Base-by-base conservation (phyloP, 2,113 vertebrate genomes). In the Chloropsis cyanopogon region DNA sequence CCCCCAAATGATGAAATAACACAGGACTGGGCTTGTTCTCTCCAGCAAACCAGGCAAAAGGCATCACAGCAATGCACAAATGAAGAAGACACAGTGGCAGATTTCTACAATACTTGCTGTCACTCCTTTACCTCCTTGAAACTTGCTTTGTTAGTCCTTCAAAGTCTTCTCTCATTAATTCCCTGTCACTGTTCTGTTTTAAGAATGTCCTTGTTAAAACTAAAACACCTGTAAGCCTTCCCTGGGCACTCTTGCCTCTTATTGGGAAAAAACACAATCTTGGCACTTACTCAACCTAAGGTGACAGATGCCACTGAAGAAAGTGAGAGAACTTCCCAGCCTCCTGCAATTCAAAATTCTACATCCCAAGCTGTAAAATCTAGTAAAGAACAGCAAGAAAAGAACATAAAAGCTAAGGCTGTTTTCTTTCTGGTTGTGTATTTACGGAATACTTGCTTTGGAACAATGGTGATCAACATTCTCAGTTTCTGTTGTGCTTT, bases 181-280 rank as follows among this genome's bases (percentile, higher is more conserved):
- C 76, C 37, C 61, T 16, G 41, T 28, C 88, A 78, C 90, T 75
- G 90, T 93, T 92, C 94, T 13, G 75, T 72, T 96, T 94, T 90
- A 88, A 81, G 90, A 86, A 92, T 50, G 94, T 61, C 94, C 88
- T 96, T 93, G 86, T 90, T 95, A 93, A 73, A 96, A 90, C 44
- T 77, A 64, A 95, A 86, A 70, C 95, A 95, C 92, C 93, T 95
- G 92, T 88, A 86, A 90, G 69, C 76, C 41, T 95, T 96, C 90
- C 95, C 92, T 94, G 72, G 88, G 88, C 80, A 56, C 82, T 83
- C 72, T 18, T 59, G 86, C 35, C 70, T 93, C 46, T 91, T 57
- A 44, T 2, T 69, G 82, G 90, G 77, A 69, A 92, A 96, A 72
- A 82, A 31, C 70, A 47, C 16, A 47, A 81, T 86, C 79, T 68